Evolutionary conservation across 37 sponge, comb jelly and placozoan species (phyloP).

Genomic region (Lycopodina hypogea): DNA sequence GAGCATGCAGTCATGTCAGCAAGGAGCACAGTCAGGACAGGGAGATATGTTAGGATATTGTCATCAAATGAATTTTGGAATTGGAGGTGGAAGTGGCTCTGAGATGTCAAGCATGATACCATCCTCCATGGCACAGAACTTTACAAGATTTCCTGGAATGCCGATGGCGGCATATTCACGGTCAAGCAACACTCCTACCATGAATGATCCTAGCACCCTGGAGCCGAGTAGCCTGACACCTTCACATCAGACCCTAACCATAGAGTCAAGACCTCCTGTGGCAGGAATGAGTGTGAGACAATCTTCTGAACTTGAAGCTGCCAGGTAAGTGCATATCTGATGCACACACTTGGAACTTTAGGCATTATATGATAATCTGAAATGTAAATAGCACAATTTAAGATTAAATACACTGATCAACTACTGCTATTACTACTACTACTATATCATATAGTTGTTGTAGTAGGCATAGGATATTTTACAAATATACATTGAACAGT

Average conservation of each 20-base stretch:
- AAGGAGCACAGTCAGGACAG: not conserved
- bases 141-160: not conserved
- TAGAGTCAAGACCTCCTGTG: not conserved
- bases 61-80: not conserved
- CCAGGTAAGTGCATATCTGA: not conserved
- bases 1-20: not conserved
- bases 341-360: no score
- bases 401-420: no score
- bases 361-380: no score
- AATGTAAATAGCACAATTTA: no score
- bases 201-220: not conserved
- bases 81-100: not conserved
- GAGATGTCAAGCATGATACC: not conserved
- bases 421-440: no score
- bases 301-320: constrained; percentile 1
- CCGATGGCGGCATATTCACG: not conserved
- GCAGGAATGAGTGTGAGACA: not conserved
- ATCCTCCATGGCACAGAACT: not conserved
- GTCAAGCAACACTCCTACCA: not conserved
- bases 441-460: no score
- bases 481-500: no score
- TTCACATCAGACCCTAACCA: not conserved
- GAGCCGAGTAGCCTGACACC: no score
- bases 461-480: no score
- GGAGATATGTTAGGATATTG: not conserved